Conservation (phyloP, 2,888 invertebrate species). For the Cephus sareptanus region DNA sequence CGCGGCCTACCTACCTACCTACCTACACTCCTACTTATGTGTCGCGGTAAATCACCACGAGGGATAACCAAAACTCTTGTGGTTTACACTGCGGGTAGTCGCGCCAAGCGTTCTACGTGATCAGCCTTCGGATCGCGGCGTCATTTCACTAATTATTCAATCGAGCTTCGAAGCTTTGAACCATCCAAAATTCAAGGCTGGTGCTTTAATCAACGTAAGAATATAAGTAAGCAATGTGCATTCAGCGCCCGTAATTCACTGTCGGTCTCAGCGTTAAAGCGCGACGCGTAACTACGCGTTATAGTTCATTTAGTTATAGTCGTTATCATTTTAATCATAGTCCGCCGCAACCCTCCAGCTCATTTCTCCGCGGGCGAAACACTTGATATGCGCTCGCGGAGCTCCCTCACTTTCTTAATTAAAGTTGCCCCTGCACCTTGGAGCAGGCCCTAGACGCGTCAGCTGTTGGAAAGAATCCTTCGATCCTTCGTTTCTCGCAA, state of each 20-base stretch:
- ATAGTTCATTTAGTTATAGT: neutral
- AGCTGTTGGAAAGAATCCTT: slow-evolving; percentile 36
- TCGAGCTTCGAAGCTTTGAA: neutral
- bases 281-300: neutral
- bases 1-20: neutral
- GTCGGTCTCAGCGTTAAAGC: neutral
- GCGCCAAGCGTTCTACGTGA: neutral
- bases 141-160: neutral
- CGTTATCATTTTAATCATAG: neutral
- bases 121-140: neutral
- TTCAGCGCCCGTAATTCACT: neutral
- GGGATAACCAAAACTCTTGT: neutral
- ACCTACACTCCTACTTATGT: neutral
- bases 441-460: slow-evolving; percentile 31
- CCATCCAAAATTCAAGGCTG: neutral
- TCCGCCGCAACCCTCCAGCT: neutral
- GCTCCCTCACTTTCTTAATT: slow-evolving; percentile 51
- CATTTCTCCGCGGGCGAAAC: neutral
- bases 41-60: neutral
- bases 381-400: slow-evolving; percentile 35
- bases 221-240: neutral
- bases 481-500: neutral
- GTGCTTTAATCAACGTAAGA: neutral
- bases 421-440: slow-evolving; percentile 36
- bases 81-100: neutral